A percentile compares a stretch with the other conserved stretches of the same genome.
Conservation (phyloP, 2,797 vertebrate genomes). For the Momotus momota region DNA sequence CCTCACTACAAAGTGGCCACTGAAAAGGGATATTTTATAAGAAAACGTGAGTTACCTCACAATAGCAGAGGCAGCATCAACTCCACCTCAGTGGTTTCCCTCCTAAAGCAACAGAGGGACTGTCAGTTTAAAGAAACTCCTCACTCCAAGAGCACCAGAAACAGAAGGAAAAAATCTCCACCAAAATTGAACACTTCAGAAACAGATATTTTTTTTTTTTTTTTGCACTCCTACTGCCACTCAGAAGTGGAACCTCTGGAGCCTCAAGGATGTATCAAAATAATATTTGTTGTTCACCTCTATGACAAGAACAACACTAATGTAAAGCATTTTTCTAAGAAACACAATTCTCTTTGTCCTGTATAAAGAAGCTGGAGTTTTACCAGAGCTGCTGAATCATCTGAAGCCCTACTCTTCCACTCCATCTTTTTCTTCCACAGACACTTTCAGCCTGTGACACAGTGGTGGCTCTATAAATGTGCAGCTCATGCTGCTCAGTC, state of each 20-base stretch:
- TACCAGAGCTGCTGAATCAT: neutral
- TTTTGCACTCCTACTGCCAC: rapidly evolving
- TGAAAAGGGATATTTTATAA: neutral
- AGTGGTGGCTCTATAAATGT: rapidly evolving
- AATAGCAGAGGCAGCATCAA: neutral
- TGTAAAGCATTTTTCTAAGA: neutral
- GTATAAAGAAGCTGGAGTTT: neutral
- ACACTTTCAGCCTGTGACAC: neutral
- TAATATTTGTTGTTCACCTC: neutral
- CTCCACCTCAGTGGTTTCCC: neutral
- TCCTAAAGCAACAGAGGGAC: neutral
- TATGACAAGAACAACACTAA: neutral
- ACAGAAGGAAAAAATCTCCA: neutral
- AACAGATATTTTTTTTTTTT: neutral
- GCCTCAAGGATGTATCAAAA: neutral
- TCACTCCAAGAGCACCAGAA: neutral
- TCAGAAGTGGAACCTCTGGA: neutral
- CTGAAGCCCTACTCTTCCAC: neutral
- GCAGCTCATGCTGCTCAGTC: neutral
- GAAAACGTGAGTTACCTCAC: rapidly evolving
- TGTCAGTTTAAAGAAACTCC: neutral
- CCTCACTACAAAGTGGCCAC: neutral
- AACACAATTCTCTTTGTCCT: neutral
- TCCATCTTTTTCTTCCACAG: neutral
- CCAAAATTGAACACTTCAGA: neutral